These are phyloP conservation scores for Clarias batrachus DNA, from an alignment of 2,113 vertebrate species.

Conservation along the genomic window DNA sequence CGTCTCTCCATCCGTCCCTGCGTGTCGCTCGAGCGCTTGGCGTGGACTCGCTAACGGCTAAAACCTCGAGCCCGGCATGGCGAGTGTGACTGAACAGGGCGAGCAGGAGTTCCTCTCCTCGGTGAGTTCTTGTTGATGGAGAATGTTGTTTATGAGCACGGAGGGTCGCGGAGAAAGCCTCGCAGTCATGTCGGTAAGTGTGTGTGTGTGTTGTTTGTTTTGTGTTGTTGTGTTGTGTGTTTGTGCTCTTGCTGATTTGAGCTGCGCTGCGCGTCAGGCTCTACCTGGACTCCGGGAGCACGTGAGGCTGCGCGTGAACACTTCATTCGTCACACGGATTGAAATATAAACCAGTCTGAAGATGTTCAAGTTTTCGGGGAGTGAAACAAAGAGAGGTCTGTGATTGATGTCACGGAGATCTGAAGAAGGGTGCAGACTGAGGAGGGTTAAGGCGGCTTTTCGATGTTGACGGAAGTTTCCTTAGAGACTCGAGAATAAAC, in stretches of 20 bases:
- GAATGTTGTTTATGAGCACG: neutral
- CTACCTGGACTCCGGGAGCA: neutral
- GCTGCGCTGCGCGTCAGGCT: neutral
- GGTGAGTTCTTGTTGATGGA: slow-evolving; percentile 8
- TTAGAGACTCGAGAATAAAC: slow-evolving; percentile 17
- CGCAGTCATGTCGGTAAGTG: neutral
- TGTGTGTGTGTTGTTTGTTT: no score
- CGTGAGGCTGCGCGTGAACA: slow-evolving; percentile 2
- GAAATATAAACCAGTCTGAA: no score
- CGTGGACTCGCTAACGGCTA: neutral
- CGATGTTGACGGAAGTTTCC: slow-evolving; percentile 47
- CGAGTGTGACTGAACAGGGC: neutral
- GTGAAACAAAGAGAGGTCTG: neutral
- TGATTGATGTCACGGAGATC: no score
- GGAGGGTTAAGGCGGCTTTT: neutral
- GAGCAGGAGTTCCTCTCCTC: neutral
- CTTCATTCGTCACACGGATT: neutral
- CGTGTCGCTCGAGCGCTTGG: neutral
- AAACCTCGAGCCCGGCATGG: neutral
- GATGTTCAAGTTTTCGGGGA: no score
- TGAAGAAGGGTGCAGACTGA: neutral
- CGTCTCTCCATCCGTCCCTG: neutral
- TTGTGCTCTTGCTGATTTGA: neutral
- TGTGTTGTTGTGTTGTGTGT: no score
- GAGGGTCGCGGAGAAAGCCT: neutral